Percentiles rank a stretch among this genome's conserved stretches.
Conservation (phyloP, 1,140 invertebrate species). For the Brachionus sp. region DNA sequence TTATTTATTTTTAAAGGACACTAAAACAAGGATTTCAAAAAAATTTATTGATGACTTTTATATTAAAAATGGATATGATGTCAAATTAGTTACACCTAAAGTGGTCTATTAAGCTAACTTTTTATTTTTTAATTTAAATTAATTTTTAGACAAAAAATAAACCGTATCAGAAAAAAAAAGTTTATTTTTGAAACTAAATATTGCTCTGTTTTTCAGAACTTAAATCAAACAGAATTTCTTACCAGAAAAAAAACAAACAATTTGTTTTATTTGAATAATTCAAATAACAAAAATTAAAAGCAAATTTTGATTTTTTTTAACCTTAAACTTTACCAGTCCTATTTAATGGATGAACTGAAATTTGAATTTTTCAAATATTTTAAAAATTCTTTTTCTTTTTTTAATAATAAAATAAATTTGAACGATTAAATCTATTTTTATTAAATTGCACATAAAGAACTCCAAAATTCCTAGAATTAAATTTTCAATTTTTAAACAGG, state of each 20-base stretch:
- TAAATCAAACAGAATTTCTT: no score
- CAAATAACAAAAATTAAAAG: no score
- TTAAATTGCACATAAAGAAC: not conserved
- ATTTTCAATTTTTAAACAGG: not conserved
- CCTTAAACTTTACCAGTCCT: no score
- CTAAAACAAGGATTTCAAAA: not conserved
- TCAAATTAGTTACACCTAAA: slow-evolving; percentile 21
- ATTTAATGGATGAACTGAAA: not conserved
- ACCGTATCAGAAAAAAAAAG: not conserved
- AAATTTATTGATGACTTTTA: not conserved
- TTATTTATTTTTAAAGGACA: not conserved
- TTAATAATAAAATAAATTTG: not conserved
- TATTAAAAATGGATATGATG: not conserved
- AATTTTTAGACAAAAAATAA: not conserved
- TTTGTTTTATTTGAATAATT: no score
- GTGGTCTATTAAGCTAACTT: not conserved
- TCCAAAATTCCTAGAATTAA: not conserved
- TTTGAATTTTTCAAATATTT: not conserved
- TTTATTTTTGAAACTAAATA: no score
- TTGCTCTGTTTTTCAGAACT: no score
- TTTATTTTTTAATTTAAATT: not conserved
- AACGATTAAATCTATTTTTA: not conserved
- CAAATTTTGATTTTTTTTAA: no score
- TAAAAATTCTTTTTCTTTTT: not conserved
- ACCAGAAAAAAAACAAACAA: no score